Conservation (phyloP, 2,113 vertebrate species). For the Uropsilus gracilis region DNA sequence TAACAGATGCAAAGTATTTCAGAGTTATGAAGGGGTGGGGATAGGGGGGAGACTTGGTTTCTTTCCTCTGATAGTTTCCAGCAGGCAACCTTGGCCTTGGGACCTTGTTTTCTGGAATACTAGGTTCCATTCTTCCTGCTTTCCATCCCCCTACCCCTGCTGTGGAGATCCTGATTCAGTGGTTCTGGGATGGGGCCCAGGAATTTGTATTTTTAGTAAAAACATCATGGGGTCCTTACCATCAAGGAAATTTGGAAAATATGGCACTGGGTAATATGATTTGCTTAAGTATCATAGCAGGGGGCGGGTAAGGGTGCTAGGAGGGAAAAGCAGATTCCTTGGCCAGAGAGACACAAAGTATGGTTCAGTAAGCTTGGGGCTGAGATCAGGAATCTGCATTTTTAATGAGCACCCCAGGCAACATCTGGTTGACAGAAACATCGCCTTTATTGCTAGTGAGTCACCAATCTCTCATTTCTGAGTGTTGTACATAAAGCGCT, state of each 20-base stretch:
- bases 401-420: neutral
- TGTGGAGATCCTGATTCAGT: neutral
- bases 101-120: conserved; percentile 28
- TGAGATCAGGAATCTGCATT: neutral
- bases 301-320: neutral
- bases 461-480: neutral
- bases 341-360: neutral
- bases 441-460: neutral
- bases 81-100: neutral
- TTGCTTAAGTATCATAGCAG: neutral
- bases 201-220: conserved; percentile 16
- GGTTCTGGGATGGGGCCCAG: neutral
- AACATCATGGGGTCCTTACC: conserved; percentile 9
- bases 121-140: neutral
- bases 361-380: neutral
- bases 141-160: neutral
- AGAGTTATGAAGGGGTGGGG: neutral
- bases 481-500: neutral
- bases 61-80: conserved; percentile 47
- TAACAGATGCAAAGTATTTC: conserved; percentile 32
- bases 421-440: neutral
- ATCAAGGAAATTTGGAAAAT: neutral
- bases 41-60: neutral
- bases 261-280: neutral
- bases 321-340: neutral